These are phyloP conservation scores for Brachylomia viminalis DNA, from an alignment of 2,888 invertebrate species.

Conservation along the genomic window DNA sequence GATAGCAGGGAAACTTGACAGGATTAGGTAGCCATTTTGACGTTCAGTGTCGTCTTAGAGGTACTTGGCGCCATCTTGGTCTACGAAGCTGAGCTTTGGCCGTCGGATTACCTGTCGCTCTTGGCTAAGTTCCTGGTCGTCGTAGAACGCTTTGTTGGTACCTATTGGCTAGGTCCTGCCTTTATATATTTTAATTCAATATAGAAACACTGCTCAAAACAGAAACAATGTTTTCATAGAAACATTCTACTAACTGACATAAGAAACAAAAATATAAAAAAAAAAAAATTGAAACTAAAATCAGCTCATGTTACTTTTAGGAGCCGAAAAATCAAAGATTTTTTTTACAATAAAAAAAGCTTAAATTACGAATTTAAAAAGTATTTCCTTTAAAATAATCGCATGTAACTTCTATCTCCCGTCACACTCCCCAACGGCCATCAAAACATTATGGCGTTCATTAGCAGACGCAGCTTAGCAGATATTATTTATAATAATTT, in stretches of 20 bases:
- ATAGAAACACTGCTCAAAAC: background rate
- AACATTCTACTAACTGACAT: no score
- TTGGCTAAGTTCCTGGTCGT: background rate
- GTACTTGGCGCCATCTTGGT: background rate
- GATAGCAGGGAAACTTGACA: background rate
- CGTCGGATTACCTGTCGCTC: constrained; percentile 17
- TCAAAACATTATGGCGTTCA: constrained; percentile 67
- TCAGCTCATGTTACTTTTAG: background rate
- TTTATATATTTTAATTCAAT: background rate
- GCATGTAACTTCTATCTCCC: constrained; percentile 35
- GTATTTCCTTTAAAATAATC: background rate
- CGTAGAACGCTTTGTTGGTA: background rate
- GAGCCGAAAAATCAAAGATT: background rate
- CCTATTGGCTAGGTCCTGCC: background rate
- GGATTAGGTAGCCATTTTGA: constrained; percentile 14
- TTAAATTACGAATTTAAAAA: background rate
- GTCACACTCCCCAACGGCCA: constrained; percentile 22
- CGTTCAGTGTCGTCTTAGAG: constrained; percentile 25
- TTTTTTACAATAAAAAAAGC: background rate
- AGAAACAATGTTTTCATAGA: background rate
- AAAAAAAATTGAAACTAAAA: background rate
- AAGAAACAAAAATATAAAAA: background rate
- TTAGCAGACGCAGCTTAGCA: constrained; percentile 69
- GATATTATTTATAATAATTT: constrained; percentile 71
- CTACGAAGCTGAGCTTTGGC: background rate